Evolutionary conservation across 2,888 invertebrate species (phyloP).

Genomic region (Pantelozetes paolii): DNA sequence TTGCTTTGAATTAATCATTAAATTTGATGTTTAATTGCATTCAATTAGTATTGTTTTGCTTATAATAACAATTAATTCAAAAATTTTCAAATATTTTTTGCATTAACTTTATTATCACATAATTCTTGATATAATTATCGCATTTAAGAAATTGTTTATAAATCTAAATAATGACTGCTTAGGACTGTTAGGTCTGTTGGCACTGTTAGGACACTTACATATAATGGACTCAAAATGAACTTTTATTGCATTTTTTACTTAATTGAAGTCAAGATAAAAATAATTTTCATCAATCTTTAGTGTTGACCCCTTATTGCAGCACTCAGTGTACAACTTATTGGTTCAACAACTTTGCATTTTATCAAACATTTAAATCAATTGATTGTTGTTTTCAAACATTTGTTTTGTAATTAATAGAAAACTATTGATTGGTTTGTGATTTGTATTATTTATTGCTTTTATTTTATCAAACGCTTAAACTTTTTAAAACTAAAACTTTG

Average conservation of each 20-base stretch:
- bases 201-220: neutral
- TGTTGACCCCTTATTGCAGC: no score
- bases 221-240: neutral
- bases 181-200: no score
- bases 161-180: neutral
- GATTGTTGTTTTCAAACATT: no score
- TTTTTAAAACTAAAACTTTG: no score
- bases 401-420: no score
- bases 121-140: neutral
- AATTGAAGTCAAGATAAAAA: neutral
- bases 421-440: no score
- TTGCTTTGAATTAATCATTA: neutral
- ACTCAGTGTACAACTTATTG: no score
- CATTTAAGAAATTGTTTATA: neutral
- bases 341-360: no score
- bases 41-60: neutral
- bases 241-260: neutral
- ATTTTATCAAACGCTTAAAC: no score
- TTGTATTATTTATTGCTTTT: no score
- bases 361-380: no score
- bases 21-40: neutral
- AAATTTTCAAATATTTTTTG: neutral
- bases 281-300: neutral
- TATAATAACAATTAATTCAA: neutral
- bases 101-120: neutral